Percentiles rank a stretch among this genome's conserved stretches.
Conservation (phyloP, 2,888 invertebrate genomes). For the Syritta pipiens region DNA sequence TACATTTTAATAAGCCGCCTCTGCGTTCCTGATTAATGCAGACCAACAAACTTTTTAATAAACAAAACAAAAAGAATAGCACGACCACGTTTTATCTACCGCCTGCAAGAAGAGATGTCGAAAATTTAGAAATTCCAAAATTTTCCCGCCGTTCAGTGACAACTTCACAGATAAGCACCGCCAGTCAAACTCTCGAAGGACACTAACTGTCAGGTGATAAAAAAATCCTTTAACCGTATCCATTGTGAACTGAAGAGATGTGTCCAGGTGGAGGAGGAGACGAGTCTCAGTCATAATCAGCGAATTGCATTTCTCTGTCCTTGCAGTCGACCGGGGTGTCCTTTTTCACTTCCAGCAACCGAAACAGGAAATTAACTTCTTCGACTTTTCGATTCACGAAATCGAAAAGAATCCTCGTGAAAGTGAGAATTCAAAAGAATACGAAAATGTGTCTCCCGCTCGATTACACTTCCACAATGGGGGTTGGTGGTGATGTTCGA, state of each 20-base stretch:
- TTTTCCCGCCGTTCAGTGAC: no score
- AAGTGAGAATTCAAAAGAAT: conserved; percentile 50
- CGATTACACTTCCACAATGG: conserved; percentile 65
- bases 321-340: conserved; percentile 56
- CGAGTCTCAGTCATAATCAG: conserved; percentile 50
- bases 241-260: conserved; percentile 37
- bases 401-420: conserved; percentile 51
- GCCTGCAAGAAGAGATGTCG: no score
- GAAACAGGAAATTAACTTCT: conserved; percentile 67
- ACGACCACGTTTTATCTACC: conserved; percentile 21
- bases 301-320: conserved; percentile 61
- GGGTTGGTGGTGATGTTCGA: conserved; percentile 13
- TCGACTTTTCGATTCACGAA: conserved; percentile 38
- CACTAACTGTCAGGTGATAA: conserved; percentile 60
- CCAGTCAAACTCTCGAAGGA: conserved; percentile 14
- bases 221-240: conserved; percentile 55
- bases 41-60: conserved; percentile 43
- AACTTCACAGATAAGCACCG: conserved; percentile 14
- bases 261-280: conserved; percentile 19
- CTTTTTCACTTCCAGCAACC: conserved; percentile 8
- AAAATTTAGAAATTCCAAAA: no score
- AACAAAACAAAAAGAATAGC: conserved; percentile 29
- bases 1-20: conserved; percentile 64
- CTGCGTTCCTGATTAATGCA: conserved; percentile 57
- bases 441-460: conserved; percentile 55